phyloP scores from a whole-genome alignment of 2,888 invertebrate species.

The Tigriopus californicus region DNA sequence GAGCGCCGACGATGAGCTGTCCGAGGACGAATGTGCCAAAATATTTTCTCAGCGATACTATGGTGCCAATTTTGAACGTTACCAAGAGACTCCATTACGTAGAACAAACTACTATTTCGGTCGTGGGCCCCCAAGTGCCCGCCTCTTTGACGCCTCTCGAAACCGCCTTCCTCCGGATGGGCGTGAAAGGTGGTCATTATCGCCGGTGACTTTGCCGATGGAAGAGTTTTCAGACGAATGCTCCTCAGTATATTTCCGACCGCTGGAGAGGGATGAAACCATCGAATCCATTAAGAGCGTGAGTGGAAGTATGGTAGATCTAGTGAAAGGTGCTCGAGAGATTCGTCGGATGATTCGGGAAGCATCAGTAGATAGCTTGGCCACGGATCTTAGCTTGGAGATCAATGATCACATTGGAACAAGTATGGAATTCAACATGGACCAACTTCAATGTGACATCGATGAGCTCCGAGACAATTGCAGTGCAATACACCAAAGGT shows the following conservation, averaged over 20 bases:
- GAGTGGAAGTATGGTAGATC: constrained; percentile 8
- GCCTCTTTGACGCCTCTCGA: background rate
- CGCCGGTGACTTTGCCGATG: background rate
- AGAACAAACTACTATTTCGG: no score
- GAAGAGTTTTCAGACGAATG: no score
- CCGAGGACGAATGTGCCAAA: background rate
- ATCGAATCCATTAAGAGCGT: constrained; percentile 3
- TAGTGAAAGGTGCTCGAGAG: constrained; percentile 12
- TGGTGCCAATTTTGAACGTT: no score
- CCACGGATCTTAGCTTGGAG: background rate
- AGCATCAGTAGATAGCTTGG: background rate
- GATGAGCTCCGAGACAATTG: background rate
- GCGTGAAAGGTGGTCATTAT: background rate
- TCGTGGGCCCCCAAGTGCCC: no score
- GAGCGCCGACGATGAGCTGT: constrained; percentile 2
- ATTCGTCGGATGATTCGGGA: constrained; percentile 12
- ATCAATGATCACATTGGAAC: background rate
- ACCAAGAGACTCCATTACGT: no score
- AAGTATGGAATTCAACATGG: background rate
- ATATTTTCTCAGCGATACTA: no score
- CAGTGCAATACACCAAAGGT: background rate
- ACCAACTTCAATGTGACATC: background rate
- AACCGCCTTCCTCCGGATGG: background rate
- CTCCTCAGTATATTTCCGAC: no score
- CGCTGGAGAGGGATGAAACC: background rate